These are phyloP conservation scores for Leptodactylus fuscus DNA, from an alignment of 2,113 vertebrate genomes.

Conservation along the genomic window DNA sequence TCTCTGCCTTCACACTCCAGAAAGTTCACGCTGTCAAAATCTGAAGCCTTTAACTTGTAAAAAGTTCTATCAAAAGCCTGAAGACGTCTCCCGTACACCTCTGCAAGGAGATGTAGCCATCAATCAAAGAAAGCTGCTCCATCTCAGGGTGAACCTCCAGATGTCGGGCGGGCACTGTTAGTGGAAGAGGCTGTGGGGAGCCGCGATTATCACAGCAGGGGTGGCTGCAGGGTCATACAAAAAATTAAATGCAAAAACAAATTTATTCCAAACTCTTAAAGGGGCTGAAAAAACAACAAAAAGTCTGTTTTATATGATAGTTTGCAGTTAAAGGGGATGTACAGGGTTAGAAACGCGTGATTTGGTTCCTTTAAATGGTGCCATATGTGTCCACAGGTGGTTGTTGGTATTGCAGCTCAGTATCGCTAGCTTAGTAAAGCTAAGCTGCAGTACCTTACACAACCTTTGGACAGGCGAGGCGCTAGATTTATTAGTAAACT, in stretches of 20 bases:
- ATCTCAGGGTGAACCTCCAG: no score
- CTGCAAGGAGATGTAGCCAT: neutral
- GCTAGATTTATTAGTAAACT: no score
- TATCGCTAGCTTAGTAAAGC: no score
- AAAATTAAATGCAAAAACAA: neutral
- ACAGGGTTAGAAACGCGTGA: neutral
- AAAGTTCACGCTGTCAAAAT: conserved; percentile 24
- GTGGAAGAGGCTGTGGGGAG: neutral
- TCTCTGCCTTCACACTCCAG: neutral
- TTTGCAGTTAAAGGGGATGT: neutral
- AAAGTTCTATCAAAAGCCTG: neutral
- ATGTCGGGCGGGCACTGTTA: no score
- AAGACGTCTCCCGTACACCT: neutral
- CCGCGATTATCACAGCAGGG: neutral
- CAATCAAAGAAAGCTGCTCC: neutral
- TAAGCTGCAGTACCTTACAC: no score
- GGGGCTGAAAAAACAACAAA: neutral
- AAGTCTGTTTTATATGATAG: neutral
- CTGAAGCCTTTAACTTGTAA: neutral
- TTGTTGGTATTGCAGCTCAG: neutral
- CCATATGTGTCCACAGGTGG: neutral
- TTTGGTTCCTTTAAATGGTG: neutral
- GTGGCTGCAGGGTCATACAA: neutral
- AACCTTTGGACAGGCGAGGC: no score
- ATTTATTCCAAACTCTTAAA: neutral